These are phyloP conservation scores for Camptogramma bilineatum DNA, from an alignment of 2,888 invertebrate genomes.

Conservation along the genomic window DNA sequence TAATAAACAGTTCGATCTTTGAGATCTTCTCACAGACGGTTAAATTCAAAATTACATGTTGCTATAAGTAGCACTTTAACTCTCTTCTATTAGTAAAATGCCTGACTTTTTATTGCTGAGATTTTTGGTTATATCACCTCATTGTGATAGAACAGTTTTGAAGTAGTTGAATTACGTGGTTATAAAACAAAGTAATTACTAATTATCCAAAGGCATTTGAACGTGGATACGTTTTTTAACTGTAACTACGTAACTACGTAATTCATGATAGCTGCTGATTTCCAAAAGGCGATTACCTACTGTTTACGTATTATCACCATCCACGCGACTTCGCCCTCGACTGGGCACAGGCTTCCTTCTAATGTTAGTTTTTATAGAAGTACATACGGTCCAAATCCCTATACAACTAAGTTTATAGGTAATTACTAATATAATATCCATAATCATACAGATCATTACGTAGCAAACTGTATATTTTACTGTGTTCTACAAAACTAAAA, in stretches of 20 bases:
- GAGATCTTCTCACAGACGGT: slow-evolving; percentile 58
- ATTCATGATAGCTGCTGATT: slow-evolving; percentile 3
- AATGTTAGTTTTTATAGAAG: too few relatives aligned
- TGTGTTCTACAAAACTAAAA: background rate
- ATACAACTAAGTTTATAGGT: too few relatives aligned
- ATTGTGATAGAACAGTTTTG: slow-evolving; percentile 27
- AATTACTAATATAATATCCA: too few relatives aligned
- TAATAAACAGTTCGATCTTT: slow-evolving; percentile 56
- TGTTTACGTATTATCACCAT: too few relatives aligned
- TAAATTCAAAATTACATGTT: slow-evolving; percentile 46
- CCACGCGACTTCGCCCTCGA: too few relatives aligned
- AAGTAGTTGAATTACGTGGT: slow-evolving; percentile 25
- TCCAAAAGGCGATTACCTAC: background rate
- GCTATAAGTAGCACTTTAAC: slow-evolving; percentile 52
- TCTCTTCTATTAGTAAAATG: slow-evolving; percentile 43
- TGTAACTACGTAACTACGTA: background rate
- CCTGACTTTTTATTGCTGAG: slow-evolving; percentile 29
- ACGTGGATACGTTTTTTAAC: background rate
- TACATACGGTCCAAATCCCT: too few relatives aligned
- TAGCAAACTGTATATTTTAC: too few relatives aligned
- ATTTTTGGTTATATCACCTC: slow-evolving; percentile 28
- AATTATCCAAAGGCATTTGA: slow-evolving; percentile 14
- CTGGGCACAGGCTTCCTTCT: too few relatives aligned
- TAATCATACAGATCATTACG: too few relatives aligned
- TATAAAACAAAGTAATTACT: slow-evolving; percentile 18